Base-by-base conservation (phyloP, 2,113 vertebrate genomes). In the Calcarius ornatus region DNA sequence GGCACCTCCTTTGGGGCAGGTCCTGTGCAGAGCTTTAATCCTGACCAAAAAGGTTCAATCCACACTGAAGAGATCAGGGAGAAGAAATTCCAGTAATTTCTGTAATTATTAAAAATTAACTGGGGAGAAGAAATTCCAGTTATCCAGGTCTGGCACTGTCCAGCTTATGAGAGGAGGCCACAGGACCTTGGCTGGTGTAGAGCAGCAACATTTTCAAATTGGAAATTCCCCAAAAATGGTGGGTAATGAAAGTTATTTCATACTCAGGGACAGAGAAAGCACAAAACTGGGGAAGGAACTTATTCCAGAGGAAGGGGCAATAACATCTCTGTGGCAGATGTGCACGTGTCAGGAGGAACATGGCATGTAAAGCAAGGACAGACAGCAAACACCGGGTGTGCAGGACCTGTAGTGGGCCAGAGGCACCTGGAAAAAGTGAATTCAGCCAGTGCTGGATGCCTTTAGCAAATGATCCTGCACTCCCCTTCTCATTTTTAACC, bases 41-140 rank as follows among this genome's bases (percentile, higher is more conserved):
- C 25, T 37, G 54, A 24, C 51, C 65, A 59, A 23, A 80, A 60
- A 75, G 22, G 54, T 38, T 42, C 25, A 85, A 64, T 13, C 56
- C 37, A 33, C 45, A 23, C 16, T 0, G 4, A 45, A 37, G 37
- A 21, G 25, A 54, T 8, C 0, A 0, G 9, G 21, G 51, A 78
- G 53, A 43, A 87, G 15, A 54, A 68, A 16, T 38, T 66, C 43
- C 51, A 75, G 11, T 50, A 50, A 48, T 48, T 48, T 14, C 23
- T 48, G 48, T 25, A 25, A 48, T 48, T 48, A 15, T 48, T 25
- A 48, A 50, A 50, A 50, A 50, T 50, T 50, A 50, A 15, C 24
- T 30, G 50, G 8, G 24, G 48, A 75, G 50, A 48, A 87, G 13
- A 56, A 68, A 17, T 42, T 66, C 48, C 48, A 76, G 9, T 7